Evolutionary conservation across 2,888 invertebrate species (phyloP).

Genomic region (Acanthococcus lagerstroemiae): DNA sequence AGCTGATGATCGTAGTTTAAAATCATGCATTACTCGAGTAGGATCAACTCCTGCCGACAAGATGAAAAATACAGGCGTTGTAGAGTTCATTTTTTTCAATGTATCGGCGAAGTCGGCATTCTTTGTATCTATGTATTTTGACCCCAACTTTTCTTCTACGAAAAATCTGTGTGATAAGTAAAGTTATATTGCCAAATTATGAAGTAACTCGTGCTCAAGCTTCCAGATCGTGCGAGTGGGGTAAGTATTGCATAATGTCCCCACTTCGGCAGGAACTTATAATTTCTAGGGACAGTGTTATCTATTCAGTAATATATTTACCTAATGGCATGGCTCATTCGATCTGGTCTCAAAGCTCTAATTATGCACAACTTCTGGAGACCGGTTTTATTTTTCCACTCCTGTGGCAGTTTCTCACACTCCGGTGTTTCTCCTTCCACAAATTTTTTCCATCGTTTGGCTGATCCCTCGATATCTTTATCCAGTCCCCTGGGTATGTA

Average conservation of each 20-base stretch:
- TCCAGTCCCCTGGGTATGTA: constrained; percentile 61
- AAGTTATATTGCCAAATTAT: constrained; percentile 36
- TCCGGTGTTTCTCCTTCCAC: constrained; percentile 87
- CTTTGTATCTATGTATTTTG: constrained; percentile 68
- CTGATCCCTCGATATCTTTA: constrained; percentile 81
- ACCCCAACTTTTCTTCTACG: constrained; percentile 79
- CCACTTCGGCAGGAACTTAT: no score
- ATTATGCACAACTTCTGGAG: constrained; percentile 84
- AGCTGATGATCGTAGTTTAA: no score
- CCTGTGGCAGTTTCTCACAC: constrained; percentile 85
- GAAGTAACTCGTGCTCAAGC: no score
- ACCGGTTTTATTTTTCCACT: constrained; percentile 84
- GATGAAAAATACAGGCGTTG: constrained; percentile 86
- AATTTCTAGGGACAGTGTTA: no score
- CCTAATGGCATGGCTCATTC: constrained; percentile 87
- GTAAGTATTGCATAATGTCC: no score
- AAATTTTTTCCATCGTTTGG: constrained; percentile 86
- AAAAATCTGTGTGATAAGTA: constrained; percentile 50
- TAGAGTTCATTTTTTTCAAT: constrained; percentile 70
- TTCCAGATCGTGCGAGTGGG: no score
- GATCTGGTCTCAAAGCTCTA: constrained; percentile 79
- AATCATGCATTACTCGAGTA: constrained; percentile 52
- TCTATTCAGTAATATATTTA: no score
- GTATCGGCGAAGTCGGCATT: constrained; percentile 74
- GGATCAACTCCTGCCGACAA: constrained; percentile 92